Evolutionary conservation across 2,113 vertebrate genomes (phyloP).

Genomic region (Pterocles burchelli): DNA sequence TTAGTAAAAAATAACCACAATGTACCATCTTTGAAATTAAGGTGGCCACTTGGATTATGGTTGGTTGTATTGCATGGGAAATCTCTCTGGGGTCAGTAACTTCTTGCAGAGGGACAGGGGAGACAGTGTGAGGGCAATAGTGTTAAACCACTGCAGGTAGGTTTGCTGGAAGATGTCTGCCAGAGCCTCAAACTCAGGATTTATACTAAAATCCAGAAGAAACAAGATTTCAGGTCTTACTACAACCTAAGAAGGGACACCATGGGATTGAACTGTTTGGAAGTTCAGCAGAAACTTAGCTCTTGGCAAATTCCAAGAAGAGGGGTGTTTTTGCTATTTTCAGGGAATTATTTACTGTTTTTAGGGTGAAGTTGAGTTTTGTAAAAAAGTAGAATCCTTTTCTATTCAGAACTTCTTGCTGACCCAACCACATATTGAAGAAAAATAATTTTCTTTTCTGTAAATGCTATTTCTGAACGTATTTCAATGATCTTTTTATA

Average conservation of each 20-base stretch:
- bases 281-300: background rate
- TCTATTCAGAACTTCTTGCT: background rate
- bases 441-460: background rate
- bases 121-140: background rate
- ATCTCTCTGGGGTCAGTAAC: background rate
- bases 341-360: background rate
- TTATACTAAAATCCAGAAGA: background rate
- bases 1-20: rapidly evolving
- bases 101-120: background rate
- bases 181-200: background rate
- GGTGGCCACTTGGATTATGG: background rate
- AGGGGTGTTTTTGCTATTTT: background rate
- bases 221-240: background rate
- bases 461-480: background rate
- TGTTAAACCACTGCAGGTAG: background rate
- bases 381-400: background rate
- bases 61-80: background rate
- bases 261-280: rapidly evolving
- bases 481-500: background rate
- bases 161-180: background rate
- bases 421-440: background rate
- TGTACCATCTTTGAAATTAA: background rate
- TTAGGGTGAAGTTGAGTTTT: background rate
- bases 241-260: background rate
- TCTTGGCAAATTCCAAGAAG: background rate